Evolutionary conservation across 2,113 vertebrate species (phyloP), one percentile per base, ranked within the genome.

Genomic region (Lampris incognitus): DNA sequence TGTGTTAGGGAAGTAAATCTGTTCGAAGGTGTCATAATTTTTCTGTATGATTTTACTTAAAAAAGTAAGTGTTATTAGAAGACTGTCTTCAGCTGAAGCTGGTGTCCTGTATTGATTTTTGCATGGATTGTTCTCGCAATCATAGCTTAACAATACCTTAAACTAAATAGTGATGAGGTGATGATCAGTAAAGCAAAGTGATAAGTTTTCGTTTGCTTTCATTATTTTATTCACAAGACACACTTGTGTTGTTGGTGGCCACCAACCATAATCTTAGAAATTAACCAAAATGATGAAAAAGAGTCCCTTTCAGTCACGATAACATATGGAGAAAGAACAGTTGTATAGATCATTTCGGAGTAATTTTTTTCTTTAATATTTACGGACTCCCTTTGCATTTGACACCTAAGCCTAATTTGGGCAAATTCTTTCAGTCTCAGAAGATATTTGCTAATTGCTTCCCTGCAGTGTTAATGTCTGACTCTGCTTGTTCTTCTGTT

Each of bases 391-490:
- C 1, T 64, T 73, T 56, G 24, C 38, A 39, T 40, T 55, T n/a
- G 48, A 1, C 11, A 37, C 38, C 9, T 38, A 8, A 38, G 66
- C 51, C 41, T 56, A 1, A 36, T 36, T 36, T 44, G 40, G 3
- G 7, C 24, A 9, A 52, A 66, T 51, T 51, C 38, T 3, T 48
- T 24, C 54, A 36, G 13, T 10, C 51, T 50, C 9, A 52, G 8
- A 56, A 66, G 36, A 8, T 70, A 39, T 36, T 49, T 72, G n/a
- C 2, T 55, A 10, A 55, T 73, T 39, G 10, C 63, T 60, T 67
- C 59, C 64, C 52, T 66, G 59, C 37, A 8, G 8, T 76, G 55
- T 61, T 51, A 37, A 58, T 54, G 63, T 65, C 48, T 81, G 49
- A 76, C 74, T 40, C 1, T 59, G 1, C 24, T 13, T 69, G 24